phyloP scores from a whole-genome alignment of 92 coral and sea anemone genomes.

The Paragorgia papillata region DNA sequence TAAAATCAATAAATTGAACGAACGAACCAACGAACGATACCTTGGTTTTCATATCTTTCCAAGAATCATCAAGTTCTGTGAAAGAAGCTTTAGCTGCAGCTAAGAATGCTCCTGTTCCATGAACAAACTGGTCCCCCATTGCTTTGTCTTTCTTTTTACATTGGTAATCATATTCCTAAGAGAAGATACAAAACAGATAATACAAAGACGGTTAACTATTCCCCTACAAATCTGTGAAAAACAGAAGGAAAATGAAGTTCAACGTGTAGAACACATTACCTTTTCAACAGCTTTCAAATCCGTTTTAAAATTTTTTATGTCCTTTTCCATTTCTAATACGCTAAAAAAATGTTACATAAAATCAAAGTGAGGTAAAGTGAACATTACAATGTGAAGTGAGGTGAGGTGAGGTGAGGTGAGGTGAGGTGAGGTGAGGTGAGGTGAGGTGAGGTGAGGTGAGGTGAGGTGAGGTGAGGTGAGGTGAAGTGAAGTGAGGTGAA shows the following conservation, averaged over 20 bases:
- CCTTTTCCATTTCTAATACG: constrained; percentile 77
- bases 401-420: neutral
- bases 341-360: constrained; percentile 57
- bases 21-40: constrained; percentile 38
- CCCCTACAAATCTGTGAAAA: too few relatives aligned
- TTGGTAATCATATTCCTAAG: constrained; percentile 89
- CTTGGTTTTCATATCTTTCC: constrained; percentile 94
- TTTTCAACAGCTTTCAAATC: constrained; percentile 90
- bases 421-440: too few relatives aligned
- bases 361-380: neutral
- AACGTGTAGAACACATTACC: too few relatives aligned
- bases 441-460: too few relatives aligned
- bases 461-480: neutral
- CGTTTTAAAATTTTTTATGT: constrained; percentile 67
- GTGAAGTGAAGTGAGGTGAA: neutral
- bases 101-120: constrained; percentile 78
- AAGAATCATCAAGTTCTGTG: constrained; percentile 82
- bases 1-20: too few relatives aligned
- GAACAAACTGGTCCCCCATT: constrained; percentile 78
- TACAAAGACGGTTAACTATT: neutral
- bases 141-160: constrained; percentile 75
- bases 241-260: neutral
- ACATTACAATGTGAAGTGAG: neutral
- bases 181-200: neutral
- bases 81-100: constrained; percentile 83